These are phyloP conservation scores for Pachliopta kotzebuea DNA, from an alignment of 2,888 invertebrate species.

Conservation along the genomic window DNA sequence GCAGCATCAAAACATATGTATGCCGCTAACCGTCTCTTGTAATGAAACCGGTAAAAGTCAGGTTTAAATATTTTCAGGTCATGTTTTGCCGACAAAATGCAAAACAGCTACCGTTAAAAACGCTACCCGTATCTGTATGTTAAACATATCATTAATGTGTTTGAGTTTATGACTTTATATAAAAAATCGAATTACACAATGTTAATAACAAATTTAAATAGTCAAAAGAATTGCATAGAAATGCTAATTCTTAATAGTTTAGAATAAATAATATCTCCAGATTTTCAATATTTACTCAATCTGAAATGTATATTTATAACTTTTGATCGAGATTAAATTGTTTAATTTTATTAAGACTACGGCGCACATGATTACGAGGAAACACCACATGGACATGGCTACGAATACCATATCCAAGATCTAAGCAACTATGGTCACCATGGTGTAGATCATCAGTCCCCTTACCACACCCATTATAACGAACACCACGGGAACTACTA, in stretches of 20 bases:
- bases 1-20: background rate
- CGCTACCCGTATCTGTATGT: background rate
- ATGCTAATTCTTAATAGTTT: no score
- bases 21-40: background rate
- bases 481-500: conserved; percentile 32
- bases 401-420: conserved; percentile 49
- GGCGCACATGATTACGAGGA: conserved; percentile 62
- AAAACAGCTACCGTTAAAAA: conserved; percentile 7
- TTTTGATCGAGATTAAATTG: no score
- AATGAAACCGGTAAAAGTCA: background rate
- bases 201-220: no score
- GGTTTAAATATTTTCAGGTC: conserved; percentile 2
- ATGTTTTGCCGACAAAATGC: conserved; percentile 7
- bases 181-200: background rate
- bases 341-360: conserved; percentile 47
- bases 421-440: conserved; percentile 39
- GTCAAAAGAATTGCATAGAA: no score
- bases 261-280: no score
- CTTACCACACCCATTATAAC: conserved; percentile 34
- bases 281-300: no score
- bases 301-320: no score
- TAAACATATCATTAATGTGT: background rate
- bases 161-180: background rate
- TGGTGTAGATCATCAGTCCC: conserved; percentile 36
- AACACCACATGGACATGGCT: conserved; percentile 48